Evolutionary conservation across 2,113 vertebrate genomes (phyloP), one percentile per base, ranked within the genome.

Genomic region (Mesitornis unicolor): DNA sequence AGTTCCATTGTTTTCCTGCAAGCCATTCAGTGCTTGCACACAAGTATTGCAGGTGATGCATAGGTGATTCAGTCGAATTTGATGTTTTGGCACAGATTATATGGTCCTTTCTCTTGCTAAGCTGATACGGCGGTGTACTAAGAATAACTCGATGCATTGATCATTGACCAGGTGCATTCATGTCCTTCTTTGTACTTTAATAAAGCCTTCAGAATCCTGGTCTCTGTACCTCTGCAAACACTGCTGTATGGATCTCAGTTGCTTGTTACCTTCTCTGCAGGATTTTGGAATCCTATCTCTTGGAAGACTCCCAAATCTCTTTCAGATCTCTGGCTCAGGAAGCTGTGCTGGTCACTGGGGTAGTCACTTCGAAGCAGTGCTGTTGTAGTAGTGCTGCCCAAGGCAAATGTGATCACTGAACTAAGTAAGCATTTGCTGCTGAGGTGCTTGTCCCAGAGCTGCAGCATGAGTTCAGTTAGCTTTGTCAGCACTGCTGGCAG

Each of bases 221-320:
- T 90, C 15, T 77, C 35, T 77, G 3, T 64, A 15, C 16, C 29
- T 54, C 13, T 91, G 64, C 40, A 47, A 4, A 60, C 0, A 2
- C 9, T 45, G 22, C 69, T 70, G n/a, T 53, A 5, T 84, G 60
- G 50, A 9, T 87, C 42, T 78, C 73, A 53, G 1, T 25, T 61
- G 11, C 40, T 69, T 48, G 45, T 69, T 74, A 43, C 45, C 42
- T 65, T 61, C 59, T 1, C 0, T 59, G 53, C 9, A 76, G 35
- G 51, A 45, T 12, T 91, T 70, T 87, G 24, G 42, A 64, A 26
- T 48, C 5, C 3, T 4, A 21, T 38, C 18, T 84, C 20, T 54
- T 0, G 0, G 16, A 75, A 80, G 26, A 33, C 16, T 69, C 40
- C 18, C 26, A 35, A 1, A 33, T 42, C 5, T 43, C 12, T 65